Base-by-base conservation (phyloP, 35 echinoderm and acorn worm species). In the Anneissia japonica region DNA sequence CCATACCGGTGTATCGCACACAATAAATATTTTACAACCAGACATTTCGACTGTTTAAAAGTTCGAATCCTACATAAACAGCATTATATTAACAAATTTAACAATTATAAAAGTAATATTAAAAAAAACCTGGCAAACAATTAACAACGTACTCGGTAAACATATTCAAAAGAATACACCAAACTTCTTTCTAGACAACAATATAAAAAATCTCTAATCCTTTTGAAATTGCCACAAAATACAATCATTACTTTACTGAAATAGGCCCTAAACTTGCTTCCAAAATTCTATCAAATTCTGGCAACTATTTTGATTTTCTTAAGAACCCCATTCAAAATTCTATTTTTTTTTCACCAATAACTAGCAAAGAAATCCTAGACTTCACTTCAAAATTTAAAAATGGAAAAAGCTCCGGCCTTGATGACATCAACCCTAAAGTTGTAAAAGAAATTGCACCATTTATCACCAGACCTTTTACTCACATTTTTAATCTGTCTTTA, bases 401-500 rank as follows among this genome's bases (percentile, higher is more conserved):
- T 38, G 7, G 39, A 14, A 86, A 86, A 86, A 51, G 40, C 10
- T 0, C 38, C 13, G 36, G 80, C 29, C 45, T 43, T 77, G 81
- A 83, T 37, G 7, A 77, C 21, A 46, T 89, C 32, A 29, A 41
- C 9, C 35, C 79, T 23, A 32, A 45, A 16, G 32, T 90, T 33
- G 46, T 94, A 6, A 94, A 87, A 74, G n/a, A 78, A 36, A 77
- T 83, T 36, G 39, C 43, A 56, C 7, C 34, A 19, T 77, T 83
- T 34, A 76, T 94, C 30, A 13, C 16, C 2, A 3, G 10, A 39
- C 87, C 88, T 34, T 35, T 90, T 26, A 80, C 78, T 41, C 80
- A 94, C 31, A 80, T 90, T 56, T 83, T 90, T 76, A 94, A 90
- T 78, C 34, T 72, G 1, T 90, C 87, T 31, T 56, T 93, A 7